These are phyloP conservation scores for Sinopyrophorus schimmeli DNA, from an alignment of 2,888 invertebrate species.

Conservation along the genomic window DNA sequence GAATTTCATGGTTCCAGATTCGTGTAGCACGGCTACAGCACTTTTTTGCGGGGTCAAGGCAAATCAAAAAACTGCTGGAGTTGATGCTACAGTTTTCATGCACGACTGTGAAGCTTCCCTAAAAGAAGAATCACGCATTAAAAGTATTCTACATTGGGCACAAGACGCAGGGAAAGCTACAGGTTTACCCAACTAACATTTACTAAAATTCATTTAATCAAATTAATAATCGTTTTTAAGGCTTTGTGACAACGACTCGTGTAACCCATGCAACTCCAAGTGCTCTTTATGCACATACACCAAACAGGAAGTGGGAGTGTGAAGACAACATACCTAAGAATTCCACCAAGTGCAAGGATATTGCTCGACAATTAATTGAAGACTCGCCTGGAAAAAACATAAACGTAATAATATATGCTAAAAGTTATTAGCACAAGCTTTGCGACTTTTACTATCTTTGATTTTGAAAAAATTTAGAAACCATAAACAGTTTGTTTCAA, in stretches of 20 bases:
- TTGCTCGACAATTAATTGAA: slow-evolving; percentile 80
- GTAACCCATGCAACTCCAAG: slow-evolving; percentile 89
- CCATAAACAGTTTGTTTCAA: too few species aligned
- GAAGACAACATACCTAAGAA: slow-evolving; percentile 66
- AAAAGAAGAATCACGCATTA: slow-evolving; percentile 59
- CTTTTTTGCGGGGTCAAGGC: slow-evolving; percentile 82
- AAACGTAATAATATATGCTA: slow-evolving; percentile 58
- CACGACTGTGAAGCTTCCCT: slow-evolving; percentile 69
- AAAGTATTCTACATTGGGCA: slow-evolving; percentile 72
- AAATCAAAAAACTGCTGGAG: slow-evolving; percentile 77
- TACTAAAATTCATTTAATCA: too few species aligned
- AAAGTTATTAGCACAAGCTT: neutral
- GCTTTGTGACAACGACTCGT: slow-evolving; percentile 85
- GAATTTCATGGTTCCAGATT: slow-evolving; percentile 86
- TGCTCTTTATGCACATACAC: slow-evolving; percentile 75
- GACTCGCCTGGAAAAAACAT: slow-evolving; percentile 75
- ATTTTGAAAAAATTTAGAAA: slow-evolving; percentile 1
- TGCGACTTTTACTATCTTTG: neutral
- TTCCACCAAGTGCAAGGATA: slow-evolving; percentile 72
- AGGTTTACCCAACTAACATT: too few species aligned
- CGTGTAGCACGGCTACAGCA: slow-evolving; percentile 86
- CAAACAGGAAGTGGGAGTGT: slow-evolving; percentile 81
- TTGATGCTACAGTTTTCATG: slow-evolving; percentile 68
- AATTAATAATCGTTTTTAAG: slow-evolving; percentile 45
- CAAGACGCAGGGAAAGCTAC: slow-evolving; percentile 76